Conservation (phyloP, 2,888 invertebrate species). For the Seira sanloemensis region DNA sequence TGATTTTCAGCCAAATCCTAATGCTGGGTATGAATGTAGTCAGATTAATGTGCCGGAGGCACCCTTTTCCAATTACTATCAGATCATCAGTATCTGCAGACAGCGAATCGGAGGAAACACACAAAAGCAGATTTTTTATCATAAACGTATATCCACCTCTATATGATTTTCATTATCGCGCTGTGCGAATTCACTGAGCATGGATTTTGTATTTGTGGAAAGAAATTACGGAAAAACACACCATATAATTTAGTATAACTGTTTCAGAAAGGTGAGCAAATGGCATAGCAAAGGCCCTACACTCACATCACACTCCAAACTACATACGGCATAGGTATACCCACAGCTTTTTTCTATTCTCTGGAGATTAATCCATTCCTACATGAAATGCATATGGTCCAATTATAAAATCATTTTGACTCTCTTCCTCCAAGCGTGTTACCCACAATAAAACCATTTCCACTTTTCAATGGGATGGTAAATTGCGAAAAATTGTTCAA, state of each 20-base stretch:
- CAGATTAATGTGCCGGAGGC: neutral
- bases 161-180: neutral
- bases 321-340: no score
- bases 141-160: neutral
- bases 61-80: neutral
- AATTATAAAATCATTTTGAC: slow-evolving; percentile 52
- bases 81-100: neutral
- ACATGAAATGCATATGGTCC: slow-evolving; percentile 57
- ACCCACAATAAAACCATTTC: slow-evolving; percentile 43
- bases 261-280: neutral
- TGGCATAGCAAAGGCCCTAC: neutral
- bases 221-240: neutral
- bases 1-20: no score
- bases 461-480: slow-evolving; percentile 37
- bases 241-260: neutral
- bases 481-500: slow-evolving; percentile 46
- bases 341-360: slow-evolving; percentile 27
- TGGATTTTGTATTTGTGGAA: neutral
- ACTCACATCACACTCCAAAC: neutral
- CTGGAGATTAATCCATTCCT: slow-evolving; percentile 52
- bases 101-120: neutral
- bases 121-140: neutral
- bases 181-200: neutral
- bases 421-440: slow-evolving; percentile 17
- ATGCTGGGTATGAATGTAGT: neutral